Conservation (phyloP, 2,888 invertebrate genomes). For the Ferdinandea cuprea region DNA sequence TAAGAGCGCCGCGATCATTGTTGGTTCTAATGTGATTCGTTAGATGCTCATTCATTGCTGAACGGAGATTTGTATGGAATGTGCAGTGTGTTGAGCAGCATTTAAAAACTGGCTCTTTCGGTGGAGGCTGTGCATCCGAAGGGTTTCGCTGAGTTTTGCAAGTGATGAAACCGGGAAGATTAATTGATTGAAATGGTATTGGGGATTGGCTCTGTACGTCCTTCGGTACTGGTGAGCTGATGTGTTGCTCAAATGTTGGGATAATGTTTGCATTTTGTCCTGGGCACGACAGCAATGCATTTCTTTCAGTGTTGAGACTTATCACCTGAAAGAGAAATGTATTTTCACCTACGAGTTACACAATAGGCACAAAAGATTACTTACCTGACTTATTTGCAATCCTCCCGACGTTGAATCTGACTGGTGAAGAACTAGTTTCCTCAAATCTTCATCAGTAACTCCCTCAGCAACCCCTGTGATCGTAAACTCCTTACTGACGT, state of each 20-base stretch:
- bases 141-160: neutral
- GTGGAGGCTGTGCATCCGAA: neutral
- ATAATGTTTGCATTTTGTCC: neutral
- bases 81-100: slow-evolving; percentile 37
- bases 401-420: slow-evolving; percentile 50
- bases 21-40: slow-evolving; percentile 76
- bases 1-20: slow-evolving; percentile 76
- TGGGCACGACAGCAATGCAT: slow-evolving; percentile 25
- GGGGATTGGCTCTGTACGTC: neutral
- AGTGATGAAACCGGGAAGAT: neutral
- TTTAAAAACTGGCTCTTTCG: neutral
- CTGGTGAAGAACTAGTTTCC: slow-evolving; percentile 48
- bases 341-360: too few relatives aligned
- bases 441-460: slow-evolving; percentile 25
- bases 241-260: slow-evolving; percentile 4
- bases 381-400: slow-evolving; percentile 65
- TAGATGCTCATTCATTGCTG: slow-evolving; percentile 79
- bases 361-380: neutral
- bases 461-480: slow-evolving; percentile 76
- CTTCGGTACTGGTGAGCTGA: neutral
- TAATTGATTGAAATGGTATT: neutral
- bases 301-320: slow-evolving; percentile 52
- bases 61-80: slow-evolving; percentile 24
- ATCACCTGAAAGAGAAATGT: slow-evolving; percentile 36
- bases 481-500: slow-evolving; percentile 73